Base-by-base conservation (phyloP, 2,113 vertebrate species). In the Riparia riparia region DNA sequence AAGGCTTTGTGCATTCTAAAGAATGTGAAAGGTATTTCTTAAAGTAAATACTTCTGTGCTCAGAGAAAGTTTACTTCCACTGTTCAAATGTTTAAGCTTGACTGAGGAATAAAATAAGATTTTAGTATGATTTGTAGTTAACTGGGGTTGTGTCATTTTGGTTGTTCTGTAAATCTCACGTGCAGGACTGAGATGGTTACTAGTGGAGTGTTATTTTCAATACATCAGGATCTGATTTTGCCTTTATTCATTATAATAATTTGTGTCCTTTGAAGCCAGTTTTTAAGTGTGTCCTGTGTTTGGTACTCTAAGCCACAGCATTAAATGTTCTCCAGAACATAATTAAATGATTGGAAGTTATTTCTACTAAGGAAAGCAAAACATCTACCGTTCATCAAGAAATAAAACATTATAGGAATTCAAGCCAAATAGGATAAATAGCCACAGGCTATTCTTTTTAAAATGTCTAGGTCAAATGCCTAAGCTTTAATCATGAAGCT, bases 21-120 rank as follows among this genome's bases (percentile, higher is more conserved):
- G 86, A 81, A 89, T 37, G 29, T 50, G 57, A 47, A 95, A 95
- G 42, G n/a, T 89, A 54, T 88, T 93, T 95, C 42, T 88, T 79
- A 20, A 86, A 93, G 58, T 69, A 69, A 93, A 73, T 93, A 76
- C 17, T 86, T 79, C 54, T 47, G 28, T 80, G 34, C 47, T 63
- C 10, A 2, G 86, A 71, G 32, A 34, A 79, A 14, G 47, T 83
- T 90, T 93, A 32, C 39, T 65, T 86, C 25, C 11, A 26, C 31
- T 86, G 45, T 65, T 86, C 41, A 70, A 93, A 49, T 80, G 73
- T 57, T 82, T 90, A 61, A 91, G 47, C 45, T 54, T 69, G 47
- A 14, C 20, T 77, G 74, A 80, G 77, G 39, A 90, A 37, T 42
- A 22, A 79, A 93, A 17, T n/a, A 44, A 28, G 50, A 63, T 37